Percentiles rank a stretch among this genome's conserved stretches.
Conservation (phyloP, 2,797 vertebrate genomes). For the Tympanoctomys barrerae region DNA sequence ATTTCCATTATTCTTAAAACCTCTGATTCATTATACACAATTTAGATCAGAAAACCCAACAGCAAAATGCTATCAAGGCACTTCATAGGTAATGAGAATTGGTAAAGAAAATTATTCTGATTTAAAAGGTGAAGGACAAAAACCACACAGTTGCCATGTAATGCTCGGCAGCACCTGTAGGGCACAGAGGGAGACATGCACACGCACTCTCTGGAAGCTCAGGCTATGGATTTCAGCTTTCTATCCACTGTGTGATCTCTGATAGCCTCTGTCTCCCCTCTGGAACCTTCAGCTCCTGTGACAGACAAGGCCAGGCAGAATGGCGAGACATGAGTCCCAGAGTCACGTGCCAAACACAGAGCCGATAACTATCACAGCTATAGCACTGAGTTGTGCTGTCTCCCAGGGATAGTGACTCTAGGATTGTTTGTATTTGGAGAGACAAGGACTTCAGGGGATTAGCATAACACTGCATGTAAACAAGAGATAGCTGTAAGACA, state of each 20-base stretch:
- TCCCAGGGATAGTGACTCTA: neutral
- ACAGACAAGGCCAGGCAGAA: neutral
- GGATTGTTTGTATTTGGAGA: neutral
- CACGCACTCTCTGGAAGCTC: neutral
- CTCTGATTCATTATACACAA: neutral
- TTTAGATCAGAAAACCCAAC: slow-evolving; percentile 31
- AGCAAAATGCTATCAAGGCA: neutral
- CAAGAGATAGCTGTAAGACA: neutral
- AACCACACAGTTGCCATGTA: rapidly evolving
- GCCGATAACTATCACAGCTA: neutral
- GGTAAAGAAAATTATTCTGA: neutral
- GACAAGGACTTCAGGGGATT: neutral
- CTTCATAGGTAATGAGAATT: neutral
- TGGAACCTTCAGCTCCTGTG: neutral
- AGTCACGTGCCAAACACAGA: neutral
- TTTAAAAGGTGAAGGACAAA: slow-evolving; percentile 19
- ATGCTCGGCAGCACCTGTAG: neutral
- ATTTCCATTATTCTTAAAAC: slow-evolving; percentile 51
- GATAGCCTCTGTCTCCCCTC: neutral
- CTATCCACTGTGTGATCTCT: neutral
- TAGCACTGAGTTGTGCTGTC: neutral
- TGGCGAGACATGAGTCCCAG: rapidly evolving
- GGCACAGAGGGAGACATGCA: rapidly evolving
- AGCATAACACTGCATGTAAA: rapidly evolving
- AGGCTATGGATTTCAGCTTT: neutral